Evolutionary conservation across 2,797 vertebrate genomes (phyloP).

Genomic region (Heliangelus exortis): DNA sequence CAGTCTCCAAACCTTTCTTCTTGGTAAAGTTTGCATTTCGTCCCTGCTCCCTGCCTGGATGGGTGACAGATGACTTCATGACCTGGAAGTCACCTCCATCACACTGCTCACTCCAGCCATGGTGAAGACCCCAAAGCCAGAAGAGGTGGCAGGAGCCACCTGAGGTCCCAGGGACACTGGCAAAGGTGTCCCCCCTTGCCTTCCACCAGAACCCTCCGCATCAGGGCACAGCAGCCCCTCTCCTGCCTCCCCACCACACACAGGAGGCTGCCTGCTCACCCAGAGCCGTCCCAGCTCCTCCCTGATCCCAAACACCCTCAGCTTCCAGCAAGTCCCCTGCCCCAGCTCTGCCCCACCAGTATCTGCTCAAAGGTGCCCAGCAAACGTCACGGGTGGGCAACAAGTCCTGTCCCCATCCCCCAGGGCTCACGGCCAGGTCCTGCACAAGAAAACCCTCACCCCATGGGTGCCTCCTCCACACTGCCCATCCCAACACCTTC

Average conservation of each 20-base stretch:
- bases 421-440: background rate
- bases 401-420: accelerated
- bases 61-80: background rate
- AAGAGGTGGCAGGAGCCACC: background rate
- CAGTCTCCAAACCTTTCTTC: background rate
- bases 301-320: accelerated
- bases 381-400: background rate
- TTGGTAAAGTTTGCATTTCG: background rate
- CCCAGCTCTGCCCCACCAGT: background rate
- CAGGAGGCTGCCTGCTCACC: background rate
- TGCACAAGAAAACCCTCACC: too few species aligned
- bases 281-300: background rate
- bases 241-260: background rate
- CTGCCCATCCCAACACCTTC: accelerated
- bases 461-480: background rate
- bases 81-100: background rate
- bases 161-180: accelerated
- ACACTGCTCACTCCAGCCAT: background rate
- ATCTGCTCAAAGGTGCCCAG: background rate
- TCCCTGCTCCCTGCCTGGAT: background rate
- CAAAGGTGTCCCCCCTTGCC: background rate
- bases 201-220: background rate
- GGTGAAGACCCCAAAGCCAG: background rate
- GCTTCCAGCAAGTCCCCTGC: background rate
- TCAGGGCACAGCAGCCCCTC: background rate